A percentile compares a stretch with the other conserved stretches of the same genome.
phyloP scores from a whole-genome alignment of 2,888 invertebrate genomes.

The Acleris literana region DNA sequence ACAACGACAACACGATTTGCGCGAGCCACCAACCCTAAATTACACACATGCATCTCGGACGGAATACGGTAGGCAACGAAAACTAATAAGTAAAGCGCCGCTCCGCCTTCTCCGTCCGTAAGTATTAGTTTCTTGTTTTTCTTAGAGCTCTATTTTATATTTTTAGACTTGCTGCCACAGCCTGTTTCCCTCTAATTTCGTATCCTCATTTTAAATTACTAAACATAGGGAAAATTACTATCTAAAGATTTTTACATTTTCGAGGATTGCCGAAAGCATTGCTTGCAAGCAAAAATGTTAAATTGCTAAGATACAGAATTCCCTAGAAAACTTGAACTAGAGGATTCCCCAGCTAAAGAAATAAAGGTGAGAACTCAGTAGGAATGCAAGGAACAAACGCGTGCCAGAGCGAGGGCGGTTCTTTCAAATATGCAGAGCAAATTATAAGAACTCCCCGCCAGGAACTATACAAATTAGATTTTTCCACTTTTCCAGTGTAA shows the following conservation, averaged over 20 bases:
- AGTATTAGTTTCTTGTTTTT: conserved; percentile 34
- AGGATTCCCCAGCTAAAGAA: conserved; percentile 68
- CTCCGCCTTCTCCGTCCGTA: conserved; percentile 21
- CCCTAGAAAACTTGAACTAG: conserved; percentile 69
- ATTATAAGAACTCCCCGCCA: conserved; percentile 59
- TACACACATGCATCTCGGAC: conserved; percentile 45
- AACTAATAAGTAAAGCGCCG: conserved; percentile 40
- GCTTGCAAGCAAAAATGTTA: too few relatives aligned
- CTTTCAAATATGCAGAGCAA: conserved; percentile 62
- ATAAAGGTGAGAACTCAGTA: conserved; percentile 63
- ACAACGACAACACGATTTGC: conserved; percentile 41
- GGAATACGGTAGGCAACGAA: conserved; percentile 42
- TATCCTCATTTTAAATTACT: conserved; percentile 4
- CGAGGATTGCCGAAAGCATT: too few relatives aligned
- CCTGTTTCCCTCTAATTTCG: background rate
- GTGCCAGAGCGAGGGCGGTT: conserved; percentile 50
- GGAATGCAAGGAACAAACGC: conserved; percentile 50
- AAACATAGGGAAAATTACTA: background rate
- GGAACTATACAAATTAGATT: conserved; percentile 59
- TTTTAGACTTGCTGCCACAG: conserved; percentile 15
- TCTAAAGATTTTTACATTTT: too few relatives aligned
- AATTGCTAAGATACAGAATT: conserved; percentile 72
- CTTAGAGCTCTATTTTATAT: conserved; percentile 21
- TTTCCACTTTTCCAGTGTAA: conserved; percentile 47
- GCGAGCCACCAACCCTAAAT: conserved; percentile 57